phyloP scores from a whole-genome alignment of 2,113 vertebrate genomes.

The Rhinogobius similis region DNA sequence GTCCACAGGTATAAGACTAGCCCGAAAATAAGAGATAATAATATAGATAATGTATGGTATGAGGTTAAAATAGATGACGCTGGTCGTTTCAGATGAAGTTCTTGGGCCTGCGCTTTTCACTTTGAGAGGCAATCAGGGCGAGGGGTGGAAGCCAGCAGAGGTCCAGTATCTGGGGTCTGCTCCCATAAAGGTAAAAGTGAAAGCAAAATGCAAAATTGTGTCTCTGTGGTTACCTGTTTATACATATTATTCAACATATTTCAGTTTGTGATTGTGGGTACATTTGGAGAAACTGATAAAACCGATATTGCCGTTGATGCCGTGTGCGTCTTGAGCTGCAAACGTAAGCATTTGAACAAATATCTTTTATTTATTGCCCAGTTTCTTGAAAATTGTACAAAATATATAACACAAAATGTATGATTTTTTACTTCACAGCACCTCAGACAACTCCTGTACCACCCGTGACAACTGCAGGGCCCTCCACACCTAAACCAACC shows the following conservation, averaged over 20 bases:
- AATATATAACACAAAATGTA: not conserved
- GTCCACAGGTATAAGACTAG: conserved; percentile 55
- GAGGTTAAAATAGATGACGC: not conserved
- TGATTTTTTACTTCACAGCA: conserved; percentile 14
- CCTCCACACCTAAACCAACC: conserved; percentile 9
- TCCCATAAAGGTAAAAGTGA: conserved; percentile 60
- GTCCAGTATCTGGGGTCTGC: conserved; percentile 50
- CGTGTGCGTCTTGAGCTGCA: conserved; percentile 75
- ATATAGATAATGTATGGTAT: not conserved
- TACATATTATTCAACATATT: conserved; percentile 27
- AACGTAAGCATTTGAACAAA: conserved; percentile 59
- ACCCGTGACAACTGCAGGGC: conserved; percentile 14
- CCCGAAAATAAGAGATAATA: not conserved
- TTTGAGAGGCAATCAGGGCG: conserved; percentile 70
- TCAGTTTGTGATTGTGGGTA: conserved; percentile 80
- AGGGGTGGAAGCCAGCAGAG: conserved; percentile 66
- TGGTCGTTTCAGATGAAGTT: conserved; percentile 48
- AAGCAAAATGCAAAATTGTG: not conserved
- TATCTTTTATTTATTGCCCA: not conserved
- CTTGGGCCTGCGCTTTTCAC: conserved; percentile 64
- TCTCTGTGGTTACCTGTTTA: not conserved
- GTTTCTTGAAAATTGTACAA: not conserved
- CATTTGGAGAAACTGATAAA: conserved; percentile 71
- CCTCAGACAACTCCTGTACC: conserved; percentile 40
- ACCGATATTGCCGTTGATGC: conserved; percentile 84